Evolutionary conservation across 2,113 vertebrate species (phyloP).

Genomic region (Porphyrio hochstetteri): DNA sequence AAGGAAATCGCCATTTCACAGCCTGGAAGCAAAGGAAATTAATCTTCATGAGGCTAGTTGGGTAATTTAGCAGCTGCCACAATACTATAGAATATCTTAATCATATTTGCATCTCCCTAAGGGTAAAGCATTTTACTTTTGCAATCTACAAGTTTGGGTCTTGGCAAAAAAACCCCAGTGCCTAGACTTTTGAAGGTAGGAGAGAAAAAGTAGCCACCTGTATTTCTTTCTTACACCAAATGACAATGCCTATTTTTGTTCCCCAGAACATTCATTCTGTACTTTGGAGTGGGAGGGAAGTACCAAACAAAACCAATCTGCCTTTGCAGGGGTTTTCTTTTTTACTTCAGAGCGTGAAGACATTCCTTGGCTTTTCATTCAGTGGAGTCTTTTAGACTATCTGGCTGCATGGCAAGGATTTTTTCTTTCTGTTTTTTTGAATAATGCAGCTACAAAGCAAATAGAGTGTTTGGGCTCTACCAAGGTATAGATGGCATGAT

Average conservation of each 20-base stretch:
- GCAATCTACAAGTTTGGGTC: background rate
- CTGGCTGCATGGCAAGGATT: background rate
- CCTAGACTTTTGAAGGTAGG: background rate
- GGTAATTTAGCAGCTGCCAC: background rate
- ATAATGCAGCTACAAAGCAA: background rate
- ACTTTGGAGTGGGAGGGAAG: fast-evolving
- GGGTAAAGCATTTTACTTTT: background rate
- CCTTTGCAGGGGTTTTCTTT: background rate
- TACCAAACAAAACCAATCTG: background rate
- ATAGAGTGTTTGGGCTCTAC: background rate
- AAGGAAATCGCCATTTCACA: background rate
- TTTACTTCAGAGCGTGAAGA: background rate
- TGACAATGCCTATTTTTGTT: background rate
- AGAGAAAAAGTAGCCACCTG: background rate
- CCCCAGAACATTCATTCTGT: background rate
- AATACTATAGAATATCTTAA: background rate
- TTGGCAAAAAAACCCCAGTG: background rate
- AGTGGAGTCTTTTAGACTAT: background rate
- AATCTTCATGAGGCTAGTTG: background rate
- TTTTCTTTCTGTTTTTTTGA: background rate
- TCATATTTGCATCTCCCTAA: background rate
- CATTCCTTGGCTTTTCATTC: background rate
- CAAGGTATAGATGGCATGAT: background rate
- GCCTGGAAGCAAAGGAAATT: background rate
- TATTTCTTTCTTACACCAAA: background rate